A percentile compares a stretch with the other conserved stretches of the same genome.
Evolutionary conservation across 2,888 invertebrate genomes (phyloP).

Genomic region (Drosophila tanythrix): DNA sequence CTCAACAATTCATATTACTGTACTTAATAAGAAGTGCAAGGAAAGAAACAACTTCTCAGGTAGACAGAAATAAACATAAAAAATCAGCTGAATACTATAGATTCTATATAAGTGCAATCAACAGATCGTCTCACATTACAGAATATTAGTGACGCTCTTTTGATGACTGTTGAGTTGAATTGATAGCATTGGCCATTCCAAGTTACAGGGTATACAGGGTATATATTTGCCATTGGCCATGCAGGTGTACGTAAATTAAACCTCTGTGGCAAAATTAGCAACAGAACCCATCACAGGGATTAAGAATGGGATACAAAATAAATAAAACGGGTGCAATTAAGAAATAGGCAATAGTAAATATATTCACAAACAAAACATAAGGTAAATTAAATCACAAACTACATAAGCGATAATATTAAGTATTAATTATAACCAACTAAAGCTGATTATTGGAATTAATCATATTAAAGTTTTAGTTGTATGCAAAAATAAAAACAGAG

Average conservation of each 20-base stretch:
- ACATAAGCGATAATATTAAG: conserved; percentile 32
- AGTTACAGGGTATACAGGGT: background rate
- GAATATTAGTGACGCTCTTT: background rate
- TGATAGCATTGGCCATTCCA: background rate
- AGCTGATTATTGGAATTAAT: background rate
- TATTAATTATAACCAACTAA: conserved; percentile 14
- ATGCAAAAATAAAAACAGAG: conserved; percentile 19
- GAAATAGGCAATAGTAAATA: conserved; percentile 40
- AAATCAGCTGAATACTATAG: background rate
- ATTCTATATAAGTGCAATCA: background rate
- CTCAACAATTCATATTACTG: background rate
- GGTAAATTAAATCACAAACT: conserved; percentile 44
- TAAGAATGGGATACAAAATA: conserved; percentile 14
- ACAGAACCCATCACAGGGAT: conserved; percentile 30
- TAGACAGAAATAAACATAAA: background rate
- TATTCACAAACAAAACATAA: conserved; percentile 54
- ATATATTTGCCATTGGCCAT: background rate
- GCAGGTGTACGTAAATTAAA: background rate
- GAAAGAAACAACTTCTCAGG: background rate
- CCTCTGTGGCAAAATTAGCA: background rate
- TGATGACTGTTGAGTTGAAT: background rate
- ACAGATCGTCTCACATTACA: background rate
- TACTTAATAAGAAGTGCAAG: background rate
- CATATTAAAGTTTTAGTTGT: conserved; percentile 19
- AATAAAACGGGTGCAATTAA: conserved; percentile 56